Evolutionary conservation across 53 echinoderm and acorn worm species (phyloP), one percentile per base, ranked within the genome.

Genomic region (Echinarachnius parma): DNA sequence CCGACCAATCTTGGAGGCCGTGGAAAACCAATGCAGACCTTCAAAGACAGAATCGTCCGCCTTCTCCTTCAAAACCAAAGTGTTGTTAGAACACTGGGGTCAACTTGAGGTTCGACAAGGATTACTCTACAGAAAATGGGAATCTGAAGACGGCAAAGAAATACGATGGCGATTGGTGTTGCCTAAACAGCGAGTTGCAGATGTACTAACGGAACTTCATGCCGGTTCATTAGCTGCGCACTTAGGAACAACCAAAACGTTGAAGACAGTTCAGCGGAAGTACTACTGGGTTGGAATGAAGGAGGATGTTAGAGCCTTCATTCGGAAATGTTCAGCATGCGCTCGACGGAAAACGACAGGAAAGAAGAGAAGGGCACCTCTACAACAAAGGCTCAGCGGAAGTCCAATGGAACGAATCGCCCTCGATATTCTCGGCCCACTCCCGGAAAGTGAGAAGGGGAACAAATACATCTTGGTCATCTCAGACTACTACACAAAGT

Each of bases 401-500:
- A 25, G 25, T 0, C 34, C 75, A 15, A 44, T 75, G 47, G 75
- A 75, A 13, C 16, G 75, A 34, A 46, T 75, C 16, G 63, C 63
- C 1, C 22, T 78, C 7, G 79, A 78, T 56, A 37, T 65, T 5
- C 33, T 65, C 2, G 66, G 79, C 2, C 79, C 65, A 0, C 20
- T 64, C 3, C 66, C 67, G 1, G 13, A 30, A 18, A 56, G 45
- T 3, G 21, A 13, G 3, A 30, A 47, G 47, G 71, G 72, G 13
- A 70, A 71, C 36, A 66, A 79, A 46, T 81, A 59, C 24, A 33
- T 81, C 24, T 49, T 81, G 2, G 81, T 71, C n/a, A 24, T 81
- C 34, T 61, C 60, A 16, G 81, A 81, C 23, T 71, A 71, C 21
- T 45, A 27, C 27, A 65, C 65, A 9, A 65, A 65, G 28, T 79